Conservation (phyloP, 2,113 vertebrate species). For the Dasypus novemcinctus region DNA sequence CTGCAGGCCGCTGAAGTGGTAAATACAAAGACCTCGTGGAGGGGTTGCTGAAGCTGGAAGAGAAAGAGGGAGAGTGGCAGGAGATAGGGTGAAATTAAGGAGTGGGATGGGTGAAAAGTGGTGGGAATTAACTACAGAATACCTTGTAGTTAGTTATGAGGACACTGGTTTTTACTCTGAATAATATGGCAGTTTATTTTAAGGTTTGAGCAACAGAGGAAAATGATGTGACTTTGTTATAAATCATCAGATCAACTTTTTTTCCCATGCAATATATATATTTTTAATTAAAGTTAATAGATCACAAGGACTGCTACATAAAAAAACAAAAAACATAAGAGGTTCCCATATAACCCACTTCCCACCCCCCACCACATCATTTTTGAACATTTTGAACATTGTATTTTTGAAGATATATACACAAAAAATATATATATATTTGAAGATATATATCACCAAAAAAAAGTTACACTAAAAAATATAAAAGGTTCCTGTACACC, state of each 20-base stretch:
- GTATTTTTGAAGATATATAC: no score
- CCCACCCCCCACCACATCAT: no score
- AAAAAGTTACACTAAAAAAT: no score
- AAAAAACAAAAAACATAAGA: no score
- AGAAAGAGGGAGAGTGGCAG: background rate
- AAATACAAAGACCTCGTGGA: background rate
- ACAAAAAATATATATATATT: no score
- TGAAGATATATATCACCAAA: no score
- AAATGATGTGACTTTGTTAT: background rate
- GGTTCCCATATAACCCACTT: no score
- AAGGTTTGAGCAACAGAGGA: background rate
- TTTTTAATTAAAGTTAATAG: no score
- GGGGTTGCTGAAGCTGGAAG: background rate
- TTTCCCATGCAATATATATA: no score
- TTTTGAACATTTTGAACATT: no score
- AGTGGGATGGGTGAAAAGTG: background rate
- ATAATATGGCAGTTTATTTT: background rate
- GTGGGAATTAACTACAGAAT: background rate
- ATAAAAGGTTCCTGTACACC: no score
- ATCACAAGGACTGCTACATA: no score
- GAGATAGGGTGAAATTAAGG: background rate
- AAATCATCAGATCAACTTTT: background rate
- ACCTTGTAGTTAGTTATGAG: background rate
- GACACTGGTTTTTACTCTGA: background rate
- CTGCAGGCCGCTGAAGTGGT: background rate